phyloP scores from a whole-genome alignment of 1,140 invertebrate genomes.

The Trachelipus rathkii region DNA sequence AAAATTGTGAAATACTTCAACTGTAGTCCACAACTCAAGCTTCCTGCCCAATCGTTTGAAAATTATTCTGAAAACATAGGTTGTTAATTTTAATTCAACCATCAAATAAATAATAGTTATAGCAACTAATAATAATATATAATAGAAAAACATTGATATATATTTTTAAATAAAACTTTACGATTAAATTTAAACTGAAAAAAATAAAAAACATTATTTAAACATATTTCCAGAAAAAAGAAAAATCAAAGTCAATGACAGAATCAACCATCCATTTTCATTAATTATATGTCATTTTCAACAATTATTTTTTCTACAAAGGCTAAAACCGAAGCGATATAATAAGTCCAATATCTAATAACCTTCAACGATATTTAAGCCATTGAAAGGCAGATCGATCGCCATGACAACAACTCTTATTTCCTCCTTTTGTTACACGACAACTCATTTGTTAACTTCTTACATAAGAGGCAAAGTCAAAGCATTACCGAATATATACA shows the following conservation, averaged over 20 bases:
- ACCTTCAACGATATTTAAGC: background rate
- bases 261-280: background rate
- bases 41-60: too few species aligned
- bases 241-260: background rate
- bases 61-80: too few species aligned
- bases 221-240: background rate
- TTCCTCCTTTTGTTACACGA: background rate
- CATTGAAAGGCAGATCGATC: conserved; percentile 3
- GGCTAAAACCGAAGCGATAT: background rate
- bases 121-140: too few species aligned
- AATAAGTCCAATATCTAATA: background rate
- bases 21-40: too few species aligned
- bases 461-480: background rate
- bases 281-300: background rate
- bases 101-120: too few species aligned
- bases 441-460: background rate
- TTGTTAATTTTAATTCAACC: too few species aligned
- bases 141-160: too few species aligned
- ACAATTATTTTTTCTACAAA: conserved; percentile 7
- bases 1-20: too few species aligned
- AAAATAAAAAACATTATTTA: too few species aligned
- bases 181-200: too few species aligned
- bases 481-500: background rate
- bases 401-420: background rate
- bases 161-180: too few species aligned